Evolutionary conservation across 2,797 vertebrate genomes (phyloP), one percentile per base, ranked within the genome.

Genomic region (Hafferia zeledoni): DNA sequence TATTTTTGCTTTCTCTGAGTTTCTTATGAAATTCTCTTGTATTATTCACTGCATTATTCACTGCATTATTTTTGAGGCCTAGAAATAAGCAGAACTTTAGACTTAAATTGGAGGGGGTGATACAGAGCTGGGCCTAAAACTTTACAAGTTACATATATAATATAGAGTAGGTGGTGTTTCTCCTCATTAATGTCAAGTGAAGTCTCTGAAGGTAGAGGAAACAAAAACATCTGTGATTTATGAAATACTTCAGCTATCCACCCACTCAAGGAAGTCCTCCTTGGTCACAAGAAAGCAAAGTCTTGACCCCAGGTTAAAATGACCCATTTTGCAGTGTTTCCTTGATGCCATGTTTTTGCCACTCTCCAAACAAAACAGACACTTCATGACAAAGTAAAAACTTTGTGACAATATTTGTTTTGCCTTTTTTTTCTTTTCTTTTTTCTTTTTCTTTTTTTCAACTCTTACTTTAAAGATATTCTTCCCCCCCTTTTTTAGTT

Each of bases 401-500:
- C 37, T n/a, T 43, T 31, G 56, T 87, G 47, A 74, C 39, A 31
- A 17, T 43, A 44, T 75, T 82, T 76, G 33, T 47, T 86, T 89
- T 60, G 70, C 56, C 52, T 75, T 77, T 90, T 83, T 50, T 65
- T 55, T 63, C 33, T 75, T 30, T 43, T 49, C 18, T 18, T 44
- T 28, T 22, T 46, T 31, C 50, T 30, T 9, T 93, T 70, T 89
- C 78, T 74, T 90, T 87, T 84, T 61, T 79, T 61, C 35, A 90
- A 86, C 72, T 81, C 47, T 94, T 96, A 56, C 91, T 95, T 96
- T 94, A 95, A 93, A 93, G 84, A 47, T 84, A 33, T 80, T 69
- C 91, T 91, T 97, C 86, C 81, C 63, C 87, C 89, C 90, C 93
- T 89, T 67, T 94, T 96, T 87, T 91, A 98, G 98, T 93, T 94